A percentile compares a stretch with the other conserved stretches of the same genome.
phyloP scores from a whole-genome alignment of 2,113 vertebrate genomes.

The Albula goreensis region DNA sequence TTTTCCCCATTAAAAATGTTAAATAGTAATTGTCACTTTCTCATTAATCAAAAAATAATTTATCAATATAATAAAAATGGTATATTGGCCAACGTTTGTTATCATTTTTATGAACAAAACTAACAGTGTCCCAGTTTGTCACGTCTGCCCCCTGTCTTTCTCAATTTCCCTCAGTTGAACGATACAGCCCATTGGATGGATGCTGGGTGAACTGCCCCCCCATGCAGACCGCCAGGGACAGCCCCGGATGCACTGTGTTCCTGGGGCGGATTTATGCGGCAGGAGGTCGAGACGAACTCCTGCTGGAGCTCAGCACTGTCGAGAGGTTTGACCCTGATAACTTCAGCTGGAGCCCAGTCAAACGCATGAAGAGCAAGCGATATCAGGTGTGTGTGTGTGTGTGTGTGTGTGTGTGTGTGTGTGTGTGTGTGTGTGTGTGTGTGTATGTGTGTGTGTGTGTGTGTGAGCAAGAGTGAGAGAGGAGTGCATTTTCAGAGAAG shows the following conservation, averaged over 20 bases:
- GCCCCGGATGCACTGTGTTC: constrained; percentile 54
- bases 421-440: background rate
- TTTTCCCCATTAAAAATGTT: too few species aligned
- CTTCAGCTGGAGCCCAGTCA: constrained; percentile 56
- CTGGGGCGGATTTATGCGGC: constrained; percentile 60
- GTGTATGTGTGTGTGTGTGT: background rate
- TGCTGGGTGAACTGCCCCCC: constrained; percentile 55
- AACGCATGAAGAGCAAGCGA: constrained; percentile 59
- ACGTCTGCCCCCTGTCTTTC: background rate
- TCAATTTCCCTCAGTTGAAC: constrained; percentile 58
- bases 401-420: background rate
- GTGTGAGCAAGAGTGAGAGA: background rate
- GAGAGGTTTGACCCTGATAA: constrained; percentile 59
- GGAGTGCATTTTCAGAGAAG: background rate
- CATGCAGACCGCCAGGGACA: constrained; percentile 59
- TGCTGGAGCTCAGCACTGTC: constrained; percentile 52
- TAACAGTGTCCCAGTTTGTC: background rate
- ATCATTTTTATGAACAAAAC: too few species aligned
- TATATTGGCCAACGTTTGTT: too few species aligned
- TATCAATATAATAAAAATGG: too few species aligned
- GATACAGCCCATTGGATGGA: constrained; percentile 57
- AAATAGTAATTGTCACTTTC: too few species aligned
- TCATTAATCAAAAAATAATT: too few species aligned
- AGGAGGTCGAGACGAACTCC: constrained; percentile 59
- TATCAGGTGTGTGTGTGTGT: constrained; percentile 48